Evolutionary conservation across 2,888 invertebrate species (phyloP), one percentile per base, ranked within the genome.

Genomic region (Cylindroiulus punctatus): DNA sequence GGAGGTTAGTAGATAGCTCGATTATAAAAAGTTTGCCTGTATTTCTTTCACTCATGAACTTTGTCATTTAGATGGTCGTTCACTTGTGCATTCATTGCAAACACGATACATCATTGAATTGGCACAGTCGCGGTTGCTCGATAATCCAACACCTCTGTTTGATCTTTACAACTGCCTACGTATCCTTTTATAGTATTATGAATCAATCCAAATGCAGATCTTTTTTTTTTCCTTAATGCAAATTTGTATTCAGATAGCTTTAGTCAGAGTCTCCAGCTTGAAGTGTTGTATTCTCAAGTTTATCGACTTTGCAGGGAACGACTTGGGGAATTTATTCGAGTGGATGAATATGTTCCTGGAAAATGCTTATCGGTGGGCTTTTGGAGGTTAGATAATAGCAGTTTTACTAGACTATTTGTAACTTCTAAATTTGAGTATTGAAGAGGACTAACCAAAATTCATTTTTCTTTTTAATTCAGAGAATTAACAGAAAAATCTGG

Each of bases 191-290:
- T 42, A 65, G 42, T 40, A 10, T 47, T 30, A 17, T 3, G 26
- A 47, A 57, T 87, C 52, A 10, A 22, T 22, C 7, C 10, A 30
- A 42, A 76, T 86, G 83, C 40, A 0, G 40, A 82, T 81, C 12
- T 83, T 4, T 26, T 19, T 83, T 4, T 26, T 19, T 47, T 83
- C 84, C 44, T 83, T 7, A 83, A 83, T 40, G n/a, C 40, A 40
- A 83, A 40, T 12, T 83, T 40, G n/a, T 40, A 12, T 40, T 36
- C 81, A 89, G 89, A 97, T 88, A 96, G 95, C 90, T 98, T 99
- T 91, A 98, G 98, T 90, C 97, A 98, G 89, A 96, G 97, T 0
- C 92, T 99, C 42, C 99, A 99, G 90, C 92, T 99, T 44, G 98
- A 98, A 91, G 93, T 95, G 26, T 90, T 93, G 8, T 91, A 91